These are phyloP conservation scores for Cheirogaleus major DNA, from an alignment of 2,797 vertebrate species.

Conservation along the genomic window DNA sequence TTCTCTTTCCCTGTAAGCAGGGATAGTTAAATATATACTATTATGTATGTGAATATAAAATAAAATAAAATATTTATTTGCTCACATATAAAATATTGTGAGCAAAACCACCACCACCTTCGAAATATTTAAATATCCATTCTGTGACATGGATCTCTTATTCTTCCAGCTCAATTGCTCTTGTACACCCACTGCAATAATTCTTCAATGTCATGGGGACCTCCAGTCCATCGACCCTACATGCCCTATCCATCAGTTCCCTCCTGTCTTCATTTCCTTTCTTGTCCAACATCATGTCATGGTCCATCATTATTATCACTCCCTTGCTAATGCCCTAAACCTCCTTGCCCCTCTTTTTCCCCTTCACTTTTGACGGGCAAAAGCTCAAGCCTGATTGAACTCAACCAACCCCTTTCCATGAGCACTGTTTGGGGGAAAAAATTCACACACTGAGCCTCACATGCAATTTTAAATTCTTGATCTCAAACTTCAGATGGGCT, in stretches of 20 bases:
- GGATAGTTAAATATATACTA: neutral
- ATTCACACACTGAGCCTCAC: neutral
- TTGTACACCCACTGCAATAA: neutral
- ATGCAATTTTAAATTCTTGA: neutral
- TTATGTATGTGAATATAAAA: neutral
- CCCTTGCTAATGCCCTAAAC: neutral
- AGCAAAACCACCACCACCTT: neutral
- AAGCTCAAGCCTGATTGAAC: neutral
- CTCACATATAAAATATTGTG: neutral
- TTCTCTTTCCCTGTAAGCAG: neutral
- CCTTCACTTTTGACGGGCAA: neutral
- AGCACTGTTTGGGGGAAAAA: neutral
- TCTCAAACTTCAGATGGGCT: neutral
- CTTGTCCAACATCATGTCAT: conserved; percentile 4
- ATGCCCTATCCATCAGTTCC: neutral
- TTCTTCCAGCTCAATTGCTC: neutral
- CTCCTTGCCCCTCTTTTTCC: neutral
- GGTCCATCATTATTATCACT: conserved; percentile 46
- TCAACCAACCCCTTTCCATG: neutral
- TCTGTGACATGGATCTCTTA: neutral
- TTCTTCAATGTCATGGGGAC: neutral
- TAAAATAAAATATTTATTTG: neutral
- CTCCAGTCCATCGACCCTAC: neutral
- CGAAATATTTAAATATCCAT: neutral
- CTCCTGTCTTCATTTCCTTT: conserved; percentile 28